Evolutionary conservation across 92 coral and sea anemone species (phyloP).

Genomic region (Porites lobata): DNA sequence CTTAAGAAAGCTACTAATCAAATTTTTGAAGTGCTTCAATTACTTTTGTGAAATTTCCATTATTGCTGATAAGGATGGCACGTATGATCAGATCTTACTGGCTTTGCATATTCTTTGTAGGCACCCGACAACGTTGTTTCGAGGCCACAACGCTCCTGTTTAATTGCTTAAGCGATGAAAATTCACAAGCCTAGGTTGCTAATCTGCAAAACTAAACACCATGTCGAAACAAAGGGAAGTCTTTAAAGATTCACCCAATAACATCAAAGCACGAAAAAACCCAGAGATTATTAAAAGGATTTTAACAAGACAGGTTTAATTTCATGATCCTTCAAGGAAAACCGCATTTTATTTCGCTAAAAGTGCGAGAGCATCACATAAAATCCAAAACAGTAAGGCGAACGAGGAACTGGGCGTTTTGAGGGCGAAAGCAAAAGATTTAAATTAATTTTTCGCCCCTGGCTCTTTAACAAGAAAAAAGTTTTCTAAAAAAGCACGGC

Average conservation of each 20-base stretch:
- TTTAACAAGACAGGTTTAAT: constrained; percentile 38
- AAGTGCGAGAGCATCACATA: neutral
- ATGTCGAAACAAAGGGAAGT: constrained; percentile 20
- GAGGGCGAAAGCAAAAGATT: neutral
- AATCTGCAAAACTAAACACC: constrained; percentile 23
- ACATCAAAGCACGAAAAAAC: constrained; percentile 11
- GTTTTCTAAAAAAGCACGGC: neutral
- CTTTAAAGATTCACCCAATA: constrained; percentile 29
- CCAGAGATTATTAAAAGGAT: constrained; percentile 33
- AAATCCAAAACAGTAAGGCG: neutral
- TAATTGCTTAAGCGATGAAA: constrained; percentile 12
- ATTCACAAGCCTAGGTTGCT: neutral
- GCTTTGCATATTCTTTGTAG: constrained; percentile 5
- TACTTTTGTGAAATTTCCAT: constrained; percentile 23
- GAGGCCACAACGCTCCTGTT: neutral
- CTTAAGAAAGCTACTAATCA: constrained; percentile 1
- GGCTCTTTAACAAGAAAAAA: neutral
- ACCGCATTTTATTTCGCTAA: constrained; percentile 5
- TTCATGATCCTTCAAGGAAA: constrained; percentile 40
- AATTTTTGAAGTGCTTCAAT: constrained; percentile 15
- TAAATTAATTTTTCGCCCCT: neutral
- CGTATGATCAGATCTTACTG: neutral
- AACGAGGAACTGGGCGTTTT: neutral
- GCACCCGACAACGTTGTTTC: neutral
- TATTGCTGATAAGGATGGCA: neutral